A percentile compares a stretch with the other conserved stretches of the same genome.
These are phyloP conservation scores for Lepilemur ruficaudatus DNA, from an alignment of 2,797 vertebrate genomes.

Conservation along the genomic window DNA sequence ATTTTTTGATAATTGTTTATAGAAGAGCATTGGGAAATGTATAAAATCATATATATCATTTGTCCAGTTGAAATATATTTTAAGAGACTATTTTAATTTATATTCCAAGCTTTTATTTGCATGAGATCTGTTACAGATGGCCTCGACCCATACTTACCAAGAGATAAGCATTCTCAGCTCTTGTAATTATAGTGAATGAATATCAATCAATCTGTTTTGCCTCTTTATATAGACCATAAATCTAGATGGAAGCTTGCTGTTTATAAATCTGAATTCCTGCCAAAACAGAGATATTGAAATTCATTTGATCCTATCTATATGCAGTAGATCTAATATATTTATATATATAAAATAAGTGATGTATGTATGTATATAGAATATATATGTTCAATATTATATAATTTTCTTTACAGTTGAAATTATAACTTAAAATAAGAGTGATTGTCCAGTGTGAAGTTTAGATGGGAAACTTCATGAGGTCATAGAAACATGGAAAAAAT, in stretches of 20 bases:
- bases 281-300: slow-evolving; percentile 70
- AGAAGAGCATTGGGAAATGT: background rate
- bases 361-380: background rate
- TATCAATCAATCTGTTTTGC: slow-evolving; percentile 49
- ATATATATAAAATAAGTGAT: background rate
- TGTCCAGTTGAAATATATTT: slow-evolving; percentile 31
- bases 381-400: background rate
- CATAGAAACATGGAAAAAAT: slow-evolving; percentile 67
- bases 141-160: slow-evolving; percentile 45
- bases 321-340: slow-evolving; percentile 42
- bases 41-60: background rate
- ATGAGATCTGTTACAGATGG: background rate
- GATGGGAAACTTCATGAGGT: slow-evolving; percentile 69
- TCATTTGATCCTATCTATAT: slow-evolving; percentile 63
- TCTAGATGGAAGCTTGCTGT: slow-evolving; percentile 68
- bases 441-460: slow-evolving; percentile 73
- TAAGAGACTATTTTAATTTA: slow-evolving; percentile 42
- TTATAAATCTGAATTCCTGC: slow-evolving; percentile 76
- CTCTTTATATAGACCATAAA: slow-evolving; percentile 65
- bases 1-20: slow-evolving; percentile 30
- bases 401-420: slow-evolving; percentile 54
- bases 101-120: slow-evolving; percentile 7
- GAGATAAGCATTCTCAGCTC: slow-evolving; percentile 57
- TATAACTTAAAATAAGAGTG: slow-evolving; percentile 73
- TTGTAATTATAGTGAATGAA: slow-evolving; percentile 76